Evolutionary conservation across 2,888 invertebrate species (phyloP).

Genomic region (Sipunculus nudus): DNA sequence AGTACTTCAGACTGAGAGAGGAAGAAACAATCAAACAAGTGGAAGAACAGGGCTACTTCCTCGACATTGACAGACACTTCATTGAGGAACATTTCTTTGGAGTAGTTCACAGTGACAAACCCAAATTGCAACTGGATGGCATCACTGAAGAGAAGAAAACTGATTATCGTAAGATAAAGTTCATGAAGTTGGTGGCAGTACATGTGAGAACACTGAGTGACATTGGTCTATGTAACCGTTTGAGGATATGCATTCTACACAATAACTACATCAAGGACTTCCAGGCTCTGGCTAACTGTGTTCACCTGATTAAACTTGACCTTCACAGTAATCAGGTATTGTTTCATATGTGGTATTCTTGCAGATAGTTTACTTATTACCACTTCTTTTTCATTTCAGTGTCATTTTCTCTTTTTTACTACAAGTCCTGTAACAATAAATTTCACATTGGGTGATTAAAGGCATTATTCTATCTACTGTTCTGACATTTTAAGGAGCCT

Average conservation of each 20-base stretch:
- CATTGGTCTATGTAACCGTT: conserved; percentile 51
- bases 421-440: no score
- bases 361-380: no score
- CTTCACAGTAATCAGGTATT: conserved; percentile 60
- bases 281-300: conserved; percentile 54
- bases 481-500: no score
- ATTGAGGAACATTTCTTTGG: conserved; percentile 47
- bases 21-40: conserved; percentile 56
- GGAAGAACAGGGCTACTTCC: conserved; percentile 54
- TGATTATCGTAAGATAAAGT: conserved; percentile 45
- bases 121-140: background rate
- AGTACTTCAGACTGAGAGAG: conserved; percentile 54
- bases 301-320: conserved; percentile 61
- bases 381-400: no score
- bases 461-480: no score
- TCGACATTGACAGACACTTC: conserved; percentile 47
- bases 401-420: no score
- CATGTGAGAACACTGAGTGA: conserved; percentile 58
- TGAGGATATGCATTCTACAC: conserved; percentile 55
- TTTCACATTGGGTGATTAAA: no score
- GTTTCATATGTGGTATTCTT: no score
- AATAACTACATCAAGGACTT: conserved; percentile 62
- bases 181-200: conserved; percentile 48
- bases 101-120: background rate
- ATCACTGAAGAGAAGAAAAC: conserved; percentile 27